phyloP scores from a whole-genome alignment of 2,113 vertebrate genomes.

The Pogona vitticeps region DNA sequence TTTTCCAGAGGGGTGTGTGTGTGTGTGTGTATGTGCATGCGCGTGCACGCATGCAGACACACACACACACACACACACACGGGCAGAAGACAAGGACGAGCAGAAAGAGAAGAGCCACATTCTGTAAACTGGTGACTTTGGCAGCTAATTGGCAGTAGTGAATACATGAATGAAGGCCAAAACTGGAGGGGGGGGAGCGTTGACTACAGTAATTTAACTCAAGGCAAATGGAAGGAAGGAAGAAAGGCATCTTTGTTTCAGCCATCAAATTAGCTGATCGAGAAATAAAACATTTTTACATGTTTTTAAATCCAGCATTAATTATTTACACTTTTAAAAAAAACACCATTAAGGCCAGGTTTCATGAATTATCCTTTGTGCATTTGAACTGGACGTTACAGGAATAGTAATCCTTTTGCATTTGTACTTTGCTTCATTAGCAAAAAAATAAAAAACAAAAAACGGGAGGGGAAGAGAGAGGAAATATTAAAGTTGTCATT shows the following conservation, averaged over 20 bases:
- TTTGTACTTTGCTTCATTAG: constrained; percentile 71
- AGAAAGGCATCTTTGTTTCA: constrained; percentile 84
- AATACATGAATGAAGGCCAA: constrained; percentile 75
- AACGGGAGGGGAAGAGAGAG: background rate
- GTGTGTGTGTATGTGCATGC: constrained; percentile 10
- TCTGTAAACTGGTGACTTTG: constrained; percentile 77
- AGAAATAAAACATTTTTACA: constrained; percentile 80
- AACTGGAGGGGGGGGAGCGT: constrained; percentile 71
- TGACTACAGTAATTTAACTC: constrained; percentile 78
- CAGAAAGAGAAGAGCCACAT: constrained; percentile 54
- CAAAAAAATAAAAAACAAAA: too few relatives aligned
- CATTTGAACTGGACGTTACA: constrained; percentile 69
- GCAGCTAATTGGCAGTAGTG: constrained; percentile 80
- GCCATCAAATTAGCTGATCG: constrained; percentile 80
- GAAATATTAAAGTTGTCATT: constrained; percentile 70
- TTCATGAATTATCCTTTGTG: constrained; percentile 75
- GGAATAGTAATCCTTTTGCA: constrained; percentile 72
- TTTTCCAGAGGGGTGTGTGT: constrained; percentile 50
- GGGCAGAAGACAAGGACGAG: background rate
- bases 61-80: background rate
- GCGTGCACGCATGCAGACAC: constrained; percentile 11
- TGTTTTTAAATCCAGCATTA: constrained; percentile 80
- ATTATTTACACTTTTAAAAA: constrained; percentile 73
- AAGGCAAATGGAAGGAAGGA: constrained; percentile 63
- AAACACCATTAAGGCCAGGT: constrained; percentile 68